Evolutionary conservation across 2,113 vertebrate genomes (phyloP), one percentile per base, ranked within the genome.

Genomic region (Willisornis vidua): DNA sequence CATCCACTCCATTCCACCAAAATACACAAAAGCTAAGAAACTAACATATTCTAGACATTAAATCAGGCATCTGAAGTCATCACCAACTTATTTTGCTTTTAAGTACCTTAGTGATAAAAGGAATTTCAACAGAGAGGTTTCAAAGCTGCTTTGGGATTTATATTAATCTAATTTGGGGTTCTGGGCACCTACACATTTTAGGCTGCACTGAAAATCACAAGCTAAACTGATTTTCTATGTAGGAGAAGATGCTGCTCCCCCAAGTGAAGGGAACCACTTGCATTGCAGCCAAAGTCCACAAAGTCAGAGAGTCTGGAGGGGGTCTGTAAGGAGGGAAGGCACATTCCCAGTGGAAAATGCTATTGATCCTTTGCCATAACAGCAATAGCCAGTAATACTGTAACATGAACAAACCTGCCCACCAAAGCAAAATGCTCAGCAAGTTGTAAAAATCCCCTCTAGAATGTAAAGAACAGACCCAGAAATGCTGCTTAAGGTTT

Each of bases 371-470:
- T 57, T 84, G 68, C 85, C 76, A 37, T 92, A 15, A 10, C 41
- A 95, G 93, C 88, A 74, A 46, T 43, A 88, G 90, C 63, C 9
- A 9, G 59, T 37, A 86, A 77, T 35, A n/a, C 92, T 86, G 52
- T 76, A 87, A 65, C 93, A 86, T 72, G 89, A 94, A 74, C 79
- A 20, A 86, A 88, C 95, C 68, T 94, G 92, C 90, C 93, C 92
- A 85, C 68, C 66, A 89, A 84, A 87, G 85, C 57, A 80, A 76
- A 96, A 77, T 28, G 9, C 75, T 88, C 72, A 84, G 72, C 31
- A 51, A 92, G 80, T 93, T 94, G 82, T 94, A 84, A 94, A 95
- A 96, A 94, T 83, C 68, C 75, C 54, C 85, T 94, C 91, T 77
- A 89, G 92, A 94, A 96, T 46, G 79, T 63, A 77, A 89, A 93